Evolutionary conservation across 2,113 vertebrate genomes (phyloP), one percentile per base, ranked within the genome.

Genomic region (Cynoglossus semilaevis): DNA sequence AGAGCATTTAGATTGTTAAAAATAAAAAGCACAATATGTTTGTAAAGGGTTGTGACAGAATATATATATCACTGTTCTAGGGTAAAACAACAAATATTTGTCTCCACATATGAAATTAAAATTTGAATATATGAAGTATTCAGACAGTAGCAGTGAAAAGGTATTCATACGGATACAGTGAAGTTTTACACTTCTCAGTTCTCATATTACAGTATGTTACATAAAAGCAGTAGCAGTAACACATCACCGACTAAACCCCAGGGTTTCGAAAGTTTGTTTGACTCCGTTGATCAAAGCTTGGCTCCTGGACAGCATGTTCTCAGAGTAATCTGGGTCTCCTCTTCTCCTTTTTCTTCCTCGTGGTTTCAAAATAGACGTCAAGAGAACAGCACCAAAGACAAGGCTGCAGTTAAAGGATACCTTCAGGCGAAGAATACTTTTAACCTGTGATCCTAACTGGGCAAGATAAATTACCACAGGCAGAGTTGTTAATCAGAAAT

Each of bases 271-370:
- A 70, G 69, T 62, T 59, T 63, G 59, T 77, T 81, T 77, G 64
- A 81, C 63, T 81, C 53, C 1, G 35, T 42, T 58, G 77, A 87
- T 85, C 77, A 83, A 85, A 85, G 77, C 57, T 19, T 55, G 22
- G 59, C 81, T 74, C 44, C 64, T 72, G 74, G 79, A 67, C 74
- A 72, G 15, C 55, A 44, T 76, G 74, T 71, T 68, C 67, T 51
- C 19, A 46, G 67, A 54, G 47, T 43, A 64, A 49, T 61, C 70
- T 67, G 53, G 42, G 22, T 72, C 61, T 29, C 66, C 35, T 17
- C 57, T 61, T 77, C 9, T 78, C 66, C 57, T 61, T 73, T 77
- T 70, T 66, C 69, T 67, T 72, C 71, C 55, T 59, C 67, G 70
- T 15, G n/a, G 58, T 34, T 35, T 67, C 37, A 14, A 55, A 70